These are phyloP conservation scores for Plestiodon gilberti DNA, from an alignment of 2,113 vertebrate genomes.

Conservation along the genomic window DNA sequence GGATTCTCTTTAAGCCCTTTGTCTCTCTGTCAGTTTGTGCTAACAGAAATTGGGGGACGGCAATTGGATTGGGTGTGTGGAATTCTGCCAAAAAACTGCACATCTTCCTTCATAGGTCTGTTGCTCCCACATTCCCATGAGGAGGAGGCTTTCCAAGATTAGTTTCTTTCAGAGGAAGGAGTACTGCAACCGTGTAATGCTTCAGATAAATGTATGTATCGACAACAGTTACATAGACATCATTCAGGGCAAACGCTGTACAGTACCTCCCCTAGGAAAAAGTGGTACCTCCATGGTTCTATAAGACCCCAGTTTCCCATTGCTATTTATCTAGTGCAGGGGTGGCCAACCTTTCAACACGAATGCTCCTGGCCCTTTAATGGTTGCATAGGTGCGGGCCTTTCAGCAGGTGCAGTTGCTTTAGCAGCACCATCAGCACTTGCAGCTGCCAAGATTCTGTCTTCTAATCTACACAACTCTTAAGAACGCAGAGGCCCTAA, in stretches of 20 bases:
- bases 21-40: conserved; percentile 27
- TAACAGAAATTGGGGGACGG: conserved; percentile 37
- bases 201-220: background rate
- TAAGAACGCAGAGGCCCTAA: no score
- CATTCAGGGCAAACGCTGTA: background rate
- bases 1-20: conserved; percentile 42
- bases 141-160: background rate
- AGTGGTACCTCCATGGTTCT: background rate
- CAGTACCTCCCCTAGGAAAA: background rate
- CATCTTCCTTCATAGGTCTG: background rate
- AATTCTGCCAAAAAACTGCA: background rate
- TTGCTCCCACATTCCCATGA: background rate
- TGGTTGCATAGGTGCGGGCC: no score
- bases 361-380: no score
- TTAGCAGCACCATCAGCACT: no score
- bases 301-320: background rate
- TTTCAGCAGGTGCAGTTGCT: no score
- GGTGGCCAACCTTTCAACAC: background rate
- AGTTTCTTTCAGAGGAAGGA: background rate
- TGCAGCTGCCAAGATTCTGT: no score
- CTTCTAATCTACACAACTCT: no score
- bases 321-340: no score
- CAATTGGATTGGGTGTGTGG: background rate
- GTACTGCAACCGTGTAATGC: background rate
- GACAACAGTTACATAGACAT: background rate